phyloP scores from a whole-genome alignment of 2,888 invertebrate genomes.

The Athetis lepigone region DNA sequence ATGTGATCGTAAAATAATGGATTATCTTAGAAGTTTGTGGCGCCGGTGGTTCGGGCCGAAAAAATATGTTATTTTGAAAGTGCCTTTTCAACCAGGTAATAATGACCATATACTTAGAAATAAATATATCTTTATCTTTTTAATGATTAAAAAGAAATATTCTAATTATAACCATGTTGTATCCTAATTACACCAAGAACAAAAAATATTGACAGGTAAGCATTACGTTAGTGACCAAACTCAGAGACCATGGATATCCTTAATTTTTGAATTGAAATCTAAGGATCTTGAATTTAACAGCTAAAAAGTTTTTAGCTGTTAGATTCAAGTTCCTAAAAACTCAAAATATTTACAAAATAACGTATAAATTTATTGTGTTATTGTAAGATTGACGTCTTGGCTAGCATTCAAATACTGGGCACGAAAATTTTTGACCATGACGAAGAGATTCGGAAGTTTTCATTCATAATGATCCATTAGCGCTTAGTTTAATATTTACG shows the following conservation, averaged over 20 bases:
- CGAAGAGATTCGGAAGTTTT: slow-evolving; percentile 53
- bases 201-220: not conserved
- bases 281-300: not conserved
- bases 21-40: slow-evolving; percentile 83
- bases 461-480: slow-evolving; percentile 44
- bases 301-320: too few relatives aligned
- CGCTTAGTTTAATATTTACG: slow-evolving; percentile 23
- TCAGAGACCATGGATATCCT: not conserved
- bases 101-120: too few relatives aligned
- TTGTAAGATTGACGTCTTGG: slow-evolving; percentile 69
- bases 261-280: not conserved
- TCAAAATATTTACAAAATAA: slow-evolving; percentile 19
- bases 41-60: slow-evolving; percentile 80
- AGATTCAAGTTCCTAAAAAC: too few relatives aligned
- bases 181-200: not conserved
- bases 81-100: slow-evolving; percentile 87
- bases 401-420: slow-evolving; percentile 66
- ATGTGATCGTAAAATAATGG: slow-evolving; percentile 72
- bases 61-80: slow-evolving; percentile 82
- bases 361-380: slow-evolving; percentile 7
- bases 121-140: too few relatives aligned
- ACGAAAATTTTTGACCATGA: slow-evolving; percentile 68
- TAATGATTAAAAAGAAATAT: not conserved
- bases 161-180: not conserved
- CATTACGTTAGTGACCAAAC: not conserved